Evolutionary conservation across 2,888 invertebrate species (phyloP), one percentile per base, ranked within the genome.

Genomic region (Nasonovia ribisnigri): DNA sequence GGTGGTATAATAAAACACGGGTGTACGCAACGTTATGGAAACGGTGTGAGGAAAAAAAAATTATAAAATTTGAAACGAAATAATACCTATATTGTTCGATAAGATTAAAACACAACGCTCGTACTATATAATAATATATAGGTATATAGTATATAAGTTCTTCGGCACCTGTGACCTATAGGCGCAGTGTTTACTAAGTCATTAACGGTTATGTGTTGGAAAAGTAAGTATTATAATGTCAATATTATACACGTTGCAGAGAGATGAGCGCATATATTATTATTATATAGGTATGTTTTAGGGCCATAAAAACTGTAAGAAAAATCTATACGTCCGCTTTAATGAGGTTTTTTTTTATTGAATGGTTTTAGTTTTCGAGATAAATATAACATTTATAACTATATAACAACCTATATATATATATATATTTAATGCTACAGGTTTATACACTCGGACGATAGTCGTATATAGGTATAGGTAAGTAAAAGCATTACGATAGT

Each of bases 161-260:
- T 20, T 8, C 20, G 20, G 36, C 77, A 77, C 77, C 77, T 77
- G 77, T 77, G 77, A 77, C 77, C 77, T 77, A 77, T 77, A 77
- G 77, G 43, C 26, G 13, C 43, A 43, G 46, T 86, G 86, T 86
- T 87, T 87, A 87, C 48, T 51, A 48, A 51, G 48, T 87, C 48
- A 87, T 87, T 87, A 87, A 48, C 87, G 36, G 13, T 87, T 87
- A 48, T 87, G 24, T 87, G 48, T 87, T n/a, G n/a, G 48, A 87
- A 87, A 87, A 48, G n/a, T 87, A 86, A 46, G 46, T 48, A 48
- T 86, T 86, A 87, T 87, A 48, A 87, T 87, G 86, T 87, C 86
- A 87, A 87, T 48, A 48, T 87, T 87, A n/a, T 87, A 20, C 48
- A n/a, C 43, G n/a, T 48, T 8, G 51, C n/a, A n/a, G n/a, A 36